A percentile compares a stretch with the other conserved stretches of the same genome.
Conservation (phyloP, 92 coral and sea anemone genomes). For the Pocillopora meandrina region DNA sequence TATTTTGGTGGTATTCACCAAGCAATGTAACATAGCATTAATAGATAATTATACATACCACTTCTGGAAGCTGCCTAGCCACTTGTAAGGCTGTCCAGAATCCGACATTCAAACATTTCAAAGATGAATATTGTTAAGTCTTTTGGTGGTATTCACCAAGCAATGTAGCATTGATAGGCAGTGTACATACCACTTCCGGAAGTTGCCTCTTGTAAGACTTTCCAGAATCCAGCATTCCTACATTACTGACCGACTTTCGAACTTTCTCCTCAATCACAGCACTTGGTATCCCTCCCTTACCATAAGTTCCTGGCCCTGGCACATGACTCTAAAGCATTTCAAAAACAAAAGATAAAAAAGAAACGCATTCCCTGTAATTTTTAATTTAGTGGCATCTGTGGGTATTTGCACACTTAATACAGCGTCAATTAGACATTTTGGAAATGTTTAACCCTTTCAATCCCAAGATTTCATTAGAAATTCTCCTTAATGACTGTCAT, state of each 20-base stretch:
- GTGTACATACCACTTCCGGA: constrained; percentile 83
- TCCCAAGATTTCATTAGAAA: too few relatives aligned
- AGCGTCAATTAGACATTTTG: too few relatives aligned
- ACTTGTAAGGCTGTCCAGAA: not conserved
- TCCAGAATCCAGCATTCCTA: constrained; percentile 96
- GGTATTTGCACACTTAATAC: too few relatives aligned
- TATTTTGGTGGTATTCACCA: too few relatives aligned
- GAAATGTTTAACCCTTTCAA: too few relatives aligned
- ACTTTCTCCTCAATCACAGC: constrained; percentile 91
- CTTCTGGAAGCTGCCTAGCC: too few relatives aligned
- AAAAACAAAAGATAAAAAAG: not conserved
- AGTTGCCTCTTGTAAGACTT: constrained; percentile 84
- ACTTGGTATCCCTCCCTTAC: constrained; percentile 93
- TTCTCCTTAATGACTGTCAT: too few relatives aligned
- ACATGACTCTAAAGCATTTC: constrained; percentile 69
- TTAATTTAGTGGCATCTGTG: too few relatives aligned
- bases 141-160: not conserved
- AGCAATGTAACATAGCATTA: too few relatives aligned
- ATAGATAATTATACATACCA: too few relatives aligned
- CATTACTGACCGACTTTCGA: constrained; percentile 79
- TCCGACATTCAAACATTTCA: not conserved
- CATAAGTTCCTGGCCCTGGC: constrained; percentile 99
- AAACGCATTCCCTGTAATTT: not conserved
- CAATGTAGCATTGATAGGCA: too few relatives aligned
- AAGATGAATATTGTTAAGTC: not conserved